Base-by-base conservation (phyloP, 2,797 vertebrate species). In the Crocodylus rhombifer region DNA sequence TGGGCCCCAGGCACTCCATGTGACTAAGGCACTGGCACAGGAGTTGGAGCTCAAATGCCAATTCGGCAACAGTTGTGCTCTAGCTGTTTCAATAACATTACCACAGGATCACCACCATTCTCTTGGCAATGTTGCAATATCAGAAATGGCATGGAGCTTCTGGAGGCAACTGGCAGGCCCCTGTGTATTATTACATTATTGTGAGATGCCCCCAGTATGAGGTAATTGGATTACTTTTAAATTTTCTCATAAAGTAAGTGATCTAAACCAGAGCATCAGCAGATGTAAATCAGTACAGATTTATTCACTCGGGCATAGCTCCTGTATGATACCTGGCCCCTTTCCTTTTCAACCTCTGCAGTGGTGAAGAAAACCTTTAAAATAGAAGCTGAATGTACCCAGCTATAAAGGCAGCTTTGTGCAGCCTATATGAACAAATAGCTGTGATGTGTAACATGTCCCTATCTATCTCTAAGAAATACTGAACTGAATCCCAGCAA, bases 271-370 rank as follows among this genome's bases (percentile, higher is more conserved):
- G 69, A 23, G 14, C 33, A 21, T 25, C 33, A 71, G 69, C 69
- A 14, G 21, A 5, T 15, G 33, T 4, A n/a, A 25, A 25, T 25
- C 26, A 33, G 6, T 14, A 14, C 42, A 36, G 69, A 33, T 71
- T 71, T 21, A 14, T 71, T 73, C 36, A 51, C 36, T 28, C 0
- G 0, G 69, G 60, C 1, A 23, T 26, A 36, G 33, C 1, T 5
- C 21, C 1, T 14, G 3, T 4, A 8, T 0, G 13, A 18, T 1
- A 1, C 4, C 21, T 67, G 17, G 23, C 17, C 76, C 18, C 78
- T 28, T 36, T 3, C 5, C 13, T 16, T 2, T 1, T 18, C 64
- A 1, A 73, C 1, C 21, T 69, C 30, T 5, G 0, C 0, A 0
- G 3, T 2, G 0, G 17, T 25, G 21, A 4, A 25, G 0, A 3